phyloP scores from a whole-genome alignment of 2,888 invertebrate genomes.

The Abrostola tripartita region DNA sequence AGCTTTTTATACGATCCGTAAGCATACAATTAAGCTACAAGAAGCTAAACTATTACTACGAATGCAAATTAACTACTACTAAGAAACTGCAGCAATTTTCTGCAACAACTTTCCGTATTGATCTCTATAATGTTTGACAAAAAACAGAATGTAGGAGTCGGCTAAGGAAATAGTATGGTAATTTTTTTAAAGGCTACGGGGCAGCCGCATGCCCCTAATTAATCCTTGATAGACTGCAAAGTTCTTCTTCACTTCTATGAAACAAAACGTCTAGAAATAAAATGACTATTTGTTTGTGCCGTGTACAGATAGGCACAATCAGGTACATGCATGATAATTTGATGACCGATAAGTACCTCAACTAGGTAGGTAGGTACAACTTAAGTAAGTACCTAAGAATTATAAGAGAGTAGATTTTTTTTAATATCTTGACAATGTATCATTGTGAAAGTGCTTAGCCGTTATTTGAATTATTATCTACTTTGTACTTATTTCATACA shows the following conservation, averaged over 20 bases:
- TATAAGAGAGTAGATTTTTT: too few relatives aligned
- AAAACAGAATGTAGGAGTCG: slow-evolving; percentile 21
- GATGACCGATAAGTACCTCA: too few relatives aligned
- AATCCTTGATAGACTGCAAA: neutral
- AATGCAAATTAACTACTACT: slow-evolving; percentile 40
- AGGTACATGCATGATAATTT: too few relatives aligned
- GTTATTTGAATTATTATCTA: too few relatives aligned
- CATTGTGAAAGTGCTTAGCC: too few relatives aligned
- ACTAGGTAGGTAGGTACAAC: too few relatives aligned
- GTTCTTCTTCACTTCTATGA: neutral
- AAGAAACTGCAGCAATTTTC: slow-evolving; percentile 38
- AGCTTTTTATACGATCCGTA: neutral
- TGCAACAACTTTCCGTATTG: slow-evolving; percentile 35
- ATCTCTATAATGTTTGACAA: slow-evolving; percentile 18
- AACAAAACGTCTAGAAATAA: neutral
- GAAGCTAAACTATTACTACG: slow-evolving; percentile 20
- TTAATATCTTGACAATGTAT: too few relatives aligned
- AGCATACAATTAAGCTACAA: slow-evolving; percentile 20
- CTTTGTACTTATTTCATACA: too few relatives aligned
- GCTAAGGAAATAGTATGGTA: slow-evolving; percentile 33
- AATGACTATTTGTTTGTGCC: too few relatives aligned
- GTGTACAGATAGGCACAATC: too few relatives aligned
- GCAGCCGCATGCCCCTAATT: slow-evolving; percentile 10
- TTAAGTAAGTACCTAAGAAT: too few relatives aligned
- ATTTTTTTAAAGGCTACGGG: slow-evolving; percentile 21